Conservation (phyloP, 53 echinoderm and acorn worm genomes). For the Patiria pectinifera region DNA sequence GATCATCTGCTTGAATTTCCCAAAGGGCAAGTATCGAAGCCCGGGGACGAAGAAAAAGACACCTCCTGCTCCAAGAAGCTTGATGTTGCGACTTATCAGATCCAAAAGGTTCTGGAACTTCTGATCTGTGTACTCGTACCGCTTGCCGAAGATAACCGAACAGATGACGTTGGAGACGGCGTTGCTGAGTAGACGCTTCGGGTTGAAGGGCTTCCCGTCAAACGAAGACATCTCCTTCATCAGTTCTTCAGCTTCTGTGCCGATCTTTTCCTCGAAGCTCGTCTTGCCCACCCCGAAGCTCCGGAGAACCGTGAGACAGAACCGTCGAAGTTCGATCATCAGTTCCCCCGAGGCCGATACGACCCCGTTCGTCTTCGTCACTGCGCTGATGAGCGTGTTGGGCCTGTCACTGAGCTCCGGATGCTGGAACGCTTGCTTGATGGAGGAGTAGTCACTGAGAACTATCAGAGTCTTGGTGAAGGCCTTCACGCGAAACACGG, state of each 20-base stretch:
- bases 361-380: not conserved
- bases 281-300: no score
- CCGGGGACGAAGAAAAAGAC: constrained; percentile 47
- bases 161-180: constrained; percentile 59
- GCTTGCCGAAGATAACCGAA: not conserved
- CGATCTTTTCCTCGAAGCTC: no score
- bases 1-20: constrained; percentile 16
- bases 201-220: constrained; percentile 40
- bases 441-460: constrained; percentile 51
- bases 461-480: constrained; percentile 21
- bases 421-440: constrained; percentile 55
- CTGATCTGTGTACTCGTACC: constrained; percentile 10
- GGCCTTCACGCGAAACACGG: constrained; percentile 37
- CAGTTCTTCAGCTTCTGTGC: no score
- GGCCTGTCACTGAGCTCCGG: constrained; percentile 30
- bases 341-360: not conserved
- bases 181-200: constrained; percentile 23
- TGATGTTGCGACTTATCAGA: not conserved
- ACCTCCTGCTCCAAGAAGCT: constrained; percentile 40
- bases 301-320: not conserved
- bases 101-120: constrained; percentile 2
- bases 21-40: constrained; percentile 54
- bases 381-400: no score
- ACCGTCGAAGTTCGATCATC: not conserved
- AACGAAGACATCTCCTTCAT: not conserved